Percentiles rank a stretch among this genome's conserved stretches.
These are phyloP conservation scores for Steinernema carpocapsae DNA, from an alignment of 2,888 invertebrate species.

Conservation along the genomic window DNA sequence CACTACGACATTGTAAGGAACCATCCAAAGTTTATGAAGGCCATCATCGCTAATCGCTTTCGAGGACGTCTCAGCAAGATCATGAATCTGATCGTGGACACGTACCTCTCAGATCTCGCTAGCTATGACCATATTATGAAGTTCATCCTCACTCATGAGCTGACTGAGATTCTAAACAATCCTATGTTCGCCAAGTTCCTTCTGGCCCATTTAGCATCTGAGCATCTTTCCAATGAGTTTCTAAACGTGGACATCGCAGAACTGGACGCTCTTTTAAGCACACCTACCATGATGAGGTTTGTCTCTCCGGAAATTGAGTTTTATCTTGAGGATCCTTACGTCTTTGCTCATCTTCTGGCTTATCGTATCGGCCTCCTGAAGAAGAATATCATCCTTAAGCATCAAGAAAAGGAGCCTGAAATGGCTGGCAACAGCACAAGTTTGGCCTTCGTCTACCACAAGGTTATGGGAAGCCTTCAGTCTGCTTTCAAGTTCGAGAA, in stretches of 20 bases:
- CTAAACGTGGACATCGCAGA: background rate
- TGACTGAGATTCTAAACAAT: background rate
- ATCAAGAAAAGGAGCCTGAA: background rate
- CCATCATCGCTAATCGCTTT: background rate
- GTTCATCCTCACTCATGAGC: conserved; percentile 14
- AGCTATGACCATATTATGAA: background rate
- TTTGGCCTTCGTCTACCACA: background rate
- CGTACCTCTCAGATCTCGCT: background rate
- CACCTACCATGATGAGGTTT: background rate
- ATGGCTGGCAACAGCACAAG: background rate
- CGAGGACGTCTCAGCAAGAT: background rate
- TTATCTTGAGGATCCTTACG: conserved; percentile 4
- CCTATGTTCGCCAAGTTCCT: background rate
- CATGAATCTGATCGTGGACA: background rate
- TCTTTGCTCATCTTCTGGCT: conserved; percentile 11
- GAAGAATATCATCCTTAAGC: background rate
- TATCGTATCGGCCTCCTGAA: conserved; percentile 18
- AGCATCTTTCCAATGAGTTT: conserved; percentile 2
- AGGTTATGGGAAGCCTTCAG: background rate
- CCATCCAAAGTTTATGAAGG: conserved; percentile 9
- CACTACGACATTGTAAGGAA: conserved; percentile 9
- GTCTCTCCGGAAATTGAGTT: conserved; percentile 1
- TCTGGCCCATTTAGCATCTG: background rate
- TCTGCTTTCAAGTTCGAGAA: background rate
- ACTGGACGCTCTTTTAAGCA: background rate